Base-by-base conservation (phyloP, 2,797 vertebrate species). In the Typhlichthys eigenmanni region DNA sequence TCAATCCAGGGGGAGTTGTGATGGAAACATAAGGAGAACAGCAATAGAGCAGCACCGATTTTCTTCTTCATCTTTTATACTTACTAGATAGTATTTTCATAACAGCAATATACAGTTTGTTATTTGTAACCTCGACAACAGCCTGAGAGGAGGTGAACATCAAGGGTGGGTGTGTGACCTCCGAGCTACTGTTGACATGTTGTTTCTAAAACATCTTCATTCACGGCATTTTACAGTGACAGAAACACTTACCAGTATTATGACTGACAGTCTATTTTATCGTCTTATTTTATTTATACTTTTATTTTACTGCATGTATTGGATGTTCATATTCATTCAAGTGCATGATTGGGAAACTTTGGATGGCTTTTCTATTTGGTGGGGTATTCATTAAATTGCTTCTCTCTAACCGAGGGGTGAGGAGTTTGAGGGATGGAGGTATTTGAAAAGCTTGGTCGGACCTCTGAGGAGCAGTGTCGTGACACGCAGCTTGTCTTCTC, bases 401-500 rank as follows among this genome's bases (percentile, higher is more conserved):
- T 45, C 12, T 54, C 3, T 29, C 29, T 19, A 54, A 32, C 14
- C 19, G 12, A 38, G 7, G 55, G 8, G 55, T 34, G 13, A 11
- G 19, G 53, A 13, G 5, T 34, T n/a, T 1, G 34, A 3, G 56
- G 34, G 34, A 5, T 38, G 4, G 16, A 13, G 13, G 52, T 32
- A 45, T 16, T 19, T 14, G 12, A 46, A 24, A 12, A 48, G 58
- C 17, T 38, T 24, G 53, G 13, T 14, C 3, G 14, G 43, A 17
- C 3, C 12, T 8, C 29, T 66, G 38, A 58, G 58, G 54, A 75
- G 66, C 64, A n/a, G 62, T 62, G 66, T 78, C 19, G 72, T 74
- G 81, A 83, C 71, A 77, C 81, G 79, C 72, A 64, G 64, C 60
- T 74, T 73, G 79, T 69, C 64, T 19, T 64, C 63, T 75, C 80